Evolutionary conservation across 2,113 vertebrate genomes (phyloP), one percentile per base, ranked within the genome.

Genomic region (Panthera uncia): DNA sequence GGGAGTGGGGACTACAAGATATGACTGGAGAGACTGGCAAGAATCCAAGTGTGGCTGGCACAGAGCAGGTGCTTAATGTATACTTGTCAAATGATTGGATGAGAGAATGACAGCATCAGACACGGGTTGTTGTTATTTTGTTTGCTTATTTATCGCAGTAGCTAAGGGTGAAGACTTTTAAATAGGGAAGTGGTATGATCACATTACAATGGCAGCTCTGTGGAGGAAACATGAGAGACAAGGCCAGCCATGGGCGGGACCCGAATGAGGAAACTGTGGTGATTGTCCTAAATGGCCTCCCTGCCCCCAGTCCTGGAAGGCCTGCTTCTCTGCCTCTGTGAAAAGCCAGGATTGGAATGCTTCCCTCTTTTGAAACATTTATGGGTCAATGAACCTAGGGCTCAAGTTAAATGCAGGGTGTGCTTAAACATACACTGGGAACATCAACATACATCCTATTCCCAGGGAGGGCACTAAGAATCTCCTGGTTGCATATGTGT

Each of bases 321-420:
- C 74, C 81, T 25, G 52, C 33, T 41, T 96, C 33, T 84, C 65
- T 50, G 45, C 63, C n/a, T 88, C 63, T 69, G 48, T 80, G 80
- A 83, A 92, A 92, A 84, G 31, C 65, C 65, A 87, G 90, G 4
- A 69, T 88, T 88, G 69, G 55, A 78, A 41, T 5, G 21, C 45
- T 31, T 93, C 73, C 66, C 78, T 92, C 48, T 81, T 93, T 81
- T 65, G 95, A 95, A 78, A 95, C 0, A 0, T 79, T 73, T 95
- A 31, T 69, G 61, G 71, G 36, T 88, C 89, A 61, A 9, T 45
- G 52, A 78, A 61, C 45, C 52, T 90, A 83, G 91, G 29, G 48
- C 61, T 94, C 71, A 25, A 66, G 68, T 71, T 86, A 89, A 96
- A 91, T 18, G 27, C 18, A 36, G 93, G 63, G 63, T 19, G n/a